Evolutionary conservation across 2,888 invertebrate species (phyloP).

Genomic region (Allygus modestus): DNA sequence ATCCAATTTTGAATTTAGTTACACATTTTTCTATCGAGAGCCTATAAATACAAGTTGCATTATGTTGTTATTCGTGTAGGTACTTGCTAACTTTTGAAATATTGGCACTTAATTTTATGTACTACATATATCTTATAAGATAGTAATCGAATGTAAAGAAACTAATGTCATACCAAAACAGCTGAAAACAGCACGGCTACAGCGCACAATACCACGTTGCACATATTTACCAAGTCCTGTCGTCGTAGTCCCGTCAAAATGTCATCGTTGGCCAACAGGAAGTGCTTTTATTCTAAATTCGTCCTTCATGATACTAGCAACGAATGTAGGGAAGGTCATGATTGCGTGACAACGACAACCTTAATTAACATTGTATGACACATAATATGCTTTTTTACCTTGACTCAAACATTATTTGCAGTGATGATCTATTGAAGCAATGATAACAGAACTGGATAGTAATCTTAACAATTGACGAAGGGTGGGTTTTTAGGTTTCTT

Average conservation of each 20-base stretch:
- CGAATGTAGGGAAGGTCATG: background rate
- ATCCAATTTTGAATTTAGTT: no score
- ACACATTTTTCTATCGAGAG: no score
- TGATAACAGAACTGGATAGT: no score
- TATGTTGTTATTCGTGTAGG: no score
- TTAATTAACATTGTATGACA: background rate
- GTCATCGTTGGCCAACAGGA: background rate
- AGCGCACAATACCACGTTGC: background rate
- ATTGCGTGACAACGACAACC: conserved; percentile 8
- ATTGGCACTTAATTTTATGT: no score
- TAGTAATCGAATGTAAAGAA: no score
- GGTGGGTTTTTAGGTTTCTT: no score
- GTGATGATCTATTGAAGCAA: no score
- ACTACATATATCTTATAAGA: no score
- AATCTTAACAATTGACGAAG: no score
- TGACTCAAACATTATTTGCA: background rate
- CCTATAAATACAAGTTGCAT: no score
- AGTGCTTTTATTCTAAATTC: background rate
- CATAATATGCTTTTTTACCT: background rate
- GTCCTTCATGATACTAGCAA: background rate
- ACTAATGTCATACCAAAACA: background rate
- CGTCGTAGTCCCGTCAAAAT: background rate
- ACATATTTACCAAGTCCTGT: background rate
- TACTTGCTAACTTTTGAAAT: no score
- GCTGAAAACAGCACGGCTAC: background rate